Percentiles rank a stretch among this genome's conserved stretches.
Evolutionary conservation across 2,888 invertebrate genomes (phyloP).

Genomic region (Tuberolachnus salignus): DNA sequence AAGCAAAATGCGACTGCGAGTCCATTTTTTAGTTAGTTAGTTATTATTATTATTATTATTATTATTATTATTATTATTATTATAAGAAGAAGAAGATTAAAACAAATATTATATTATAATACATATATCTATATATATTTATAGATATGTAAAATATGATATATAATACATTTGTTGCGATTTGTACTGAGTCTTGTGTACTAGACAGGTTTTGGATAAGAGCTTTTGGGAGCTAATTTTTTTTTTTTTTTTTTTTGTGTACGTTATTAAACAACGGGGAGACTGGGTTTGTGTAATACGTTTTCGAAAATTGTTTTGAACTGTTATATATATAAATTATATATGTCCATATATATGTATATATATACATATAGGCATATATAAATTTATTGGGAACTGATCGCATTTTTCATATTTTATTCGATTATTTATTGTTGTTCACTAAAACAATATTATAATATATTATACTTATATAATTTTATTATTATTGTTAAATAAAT

Average conservation of each 20-base stretch:
- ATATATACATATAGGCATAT: no score
- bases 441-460: background rate
- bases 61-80: no score
- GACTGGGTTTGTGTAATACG: conserved; percentile 31
- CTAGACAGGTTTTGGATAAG: no score
- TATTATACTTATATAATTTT: background rate
- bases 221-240: no score
- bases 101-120: no score
- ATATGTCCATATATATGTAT: background rate
- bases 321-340: background rate
- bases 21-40: no score
- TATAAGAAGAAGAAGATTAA: no score
- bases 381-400: background rate
- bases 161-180: background rate
- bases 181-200: conserved; percentile 44
- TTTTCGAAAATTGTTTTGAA: conserved; percentile 12
- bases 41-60: no score
- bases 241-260: no score
- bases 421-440: background rate
- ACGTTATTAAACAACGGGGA: background rate
- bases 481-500: background rate
- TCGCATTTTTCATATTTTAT: background rate
- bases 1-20: no score
- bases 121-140: no score
- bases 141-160: no score